Conservation (phyloP, 53 echinoderm and acorn worm species). For the Arbacia lixula region DNA sequence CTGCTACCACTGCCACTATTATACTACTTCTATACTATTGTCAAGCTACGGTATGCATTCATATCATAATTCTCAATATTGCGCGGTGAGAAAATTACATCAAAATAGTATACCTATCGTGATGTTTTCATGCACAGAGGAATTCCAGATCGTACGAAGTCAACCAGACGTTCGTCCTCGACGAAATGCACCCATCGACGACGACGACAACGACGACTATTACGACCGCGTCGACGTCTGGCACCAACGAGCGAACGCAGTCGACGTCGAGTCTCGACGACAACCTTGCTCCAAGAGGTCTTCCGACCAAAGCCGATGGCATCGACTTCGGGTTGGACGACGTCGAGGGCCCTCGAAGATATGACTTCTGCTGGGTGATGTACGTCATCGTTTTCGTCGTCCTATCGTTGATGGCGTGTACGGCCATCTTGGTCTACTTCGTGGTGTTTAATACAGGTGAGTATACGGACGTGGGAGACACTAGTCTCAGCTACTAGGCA, state of each 20-base stretch:
- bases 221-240: too few species aligned
- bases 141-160: conserved; percentile 12
- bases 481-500: too few species aligned
- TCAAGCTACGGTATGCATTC: too few species aligned
- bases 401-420: conserved; percentile 4
- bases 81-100: too few species aligned
- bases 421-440: conserved; percentile 19
- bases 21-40: too few species aligned
- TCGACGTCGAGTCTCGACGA: conserved; percentile 26
- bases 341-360: too few species aligned
- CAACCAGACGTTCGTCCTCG: conserved; percentile 33
- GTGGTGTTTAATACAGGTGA: conserved; percentile 16
- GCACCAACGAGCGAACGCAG: conserved; percentile 21
- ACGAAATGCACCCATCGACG: neutral
- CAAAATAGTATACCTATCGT: too few species aligned
- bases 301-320: conserved; percentile 24
- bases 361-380: neutral
- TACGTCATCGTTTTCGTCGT: conserved; percentile 13
- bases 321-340: conserved; percentile 48
- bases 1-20: too few species aligned
- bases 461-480: too few species aligned
- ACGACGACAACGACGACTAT: neutral
- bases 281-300: neutral
- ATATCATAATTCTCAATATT: too few species aligned
- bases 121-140: too few species aligned